Conservation (phyloP, 2,797 vertebrate species). For the Poecile montanus region DNA sequence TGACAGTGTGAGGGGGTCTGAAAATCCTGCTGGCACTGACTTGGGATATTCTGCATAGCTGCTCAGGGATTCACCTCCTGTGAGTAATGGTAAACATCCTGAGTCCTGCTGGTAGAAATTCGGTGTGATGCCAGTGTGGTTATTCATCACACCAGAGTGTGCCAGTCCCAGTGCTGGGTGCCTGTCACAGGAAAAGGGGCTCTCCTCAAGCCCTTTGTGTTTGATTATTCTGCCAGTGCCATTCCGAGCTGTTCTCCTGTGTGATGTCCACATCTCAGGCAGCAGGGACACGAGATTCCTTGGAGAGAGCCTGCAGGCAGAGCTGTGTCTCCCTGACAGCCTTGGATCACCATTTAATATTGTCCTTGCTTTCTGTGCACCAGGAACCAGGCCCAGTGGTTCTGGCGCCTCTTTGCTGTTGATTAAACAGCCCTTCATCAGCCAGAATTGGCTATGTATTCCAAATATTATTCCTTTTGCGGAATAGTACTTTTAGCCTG, state of each 20-base stretch:
- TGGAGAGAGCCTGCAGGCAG: background rate
- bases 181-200: background rate
- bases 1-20: background rate
- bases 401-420: background rate
- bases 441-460: background rate
- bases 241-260: background rate
- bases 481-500: background rate
- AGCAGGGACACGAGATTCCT: background rate
- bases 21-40: background rate
- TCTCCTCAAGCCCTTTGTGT: background rate
- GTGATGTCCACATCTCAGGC: background rate
- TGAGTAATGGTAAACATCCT: slow-evolving; percentile 53
- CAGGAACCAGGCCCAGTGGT: background rate
- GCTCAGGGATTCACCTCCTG: slow-evolving; percentile 61
- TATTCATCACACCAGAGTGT: background rate
- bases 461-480: background rate
- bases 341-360: background rate
- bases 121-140: background rate
- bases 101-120: background rate
- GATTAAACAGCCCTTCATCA: background rate
- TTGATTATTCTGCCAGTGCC: background rate
- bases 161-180: background rate
- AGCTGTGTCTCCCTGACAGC: background rate
- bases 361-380: background rate
- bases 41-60: slow-evolving; percentile 48